Conservation (phyloP, 1,140 invertebrate genomes). For the Globodera rostochiensis region DNA sequence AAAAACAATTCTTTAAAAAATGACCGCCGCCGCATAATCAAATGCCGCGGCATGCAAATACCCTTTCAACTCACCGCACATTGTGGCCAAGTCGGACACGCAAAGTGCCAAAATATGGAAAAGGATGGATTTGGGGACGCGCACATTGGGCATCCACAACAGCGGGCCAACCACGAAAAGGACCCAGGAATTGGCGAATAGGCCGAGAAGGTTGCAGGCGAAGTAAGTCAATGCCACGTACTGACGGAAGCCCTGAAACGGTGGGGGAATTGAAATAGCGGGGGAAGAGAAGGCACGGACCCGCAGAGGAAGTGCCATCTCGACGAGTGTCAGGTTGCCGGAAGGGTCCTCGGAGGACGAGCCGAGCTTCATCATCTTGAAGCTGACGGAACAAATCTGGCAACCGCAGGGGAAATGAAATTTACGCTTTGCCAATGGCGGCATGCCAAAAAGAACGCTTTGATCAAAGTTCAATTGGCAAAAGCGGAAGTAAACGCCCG, state of each 20-base stretch:
- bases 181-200: slow-evolving; percentile 60
- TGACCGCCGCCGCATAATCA: no score
- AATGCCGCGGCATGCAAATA: background rate
- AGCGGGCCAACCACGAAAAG: slow-evolving; percentile 60
- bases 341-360: background rate
- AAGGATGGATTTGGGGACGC: slow-evolving; percentile 61
- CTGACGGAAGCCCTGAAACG: slow-evolving; percentile 59
- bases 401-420: no score
- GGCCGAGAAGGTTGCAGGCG: slow-evolving; percentile 58
- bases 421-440: no score
- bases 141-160: slow-evolving; percentile 37
- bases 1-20: no score
- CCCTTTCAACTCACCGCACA: slow-evolving; percentile 53
- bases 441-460: no score
- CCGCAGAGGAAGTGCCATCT: slow-evolving; percentile 8
- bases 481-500: no score
- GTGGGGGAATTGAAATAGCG: background rate
- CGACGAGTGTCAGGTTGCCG: background rate
- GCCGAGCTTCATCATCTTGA: background rate
- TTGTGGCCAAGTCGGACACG: slow-evolving; percentile 61
- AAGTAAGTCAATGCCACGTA: slow-evolving; percentile 63
- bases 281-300: background rate
- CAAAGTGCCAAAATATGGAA: slow-evolving; percentile 63
- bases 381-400: background rate
- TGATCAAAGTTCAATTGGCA: no score